Base-by-base conservation (phyloP, 2,113 vertebrate species). In the Cyanoramphus novaezelandiae region DNA sequence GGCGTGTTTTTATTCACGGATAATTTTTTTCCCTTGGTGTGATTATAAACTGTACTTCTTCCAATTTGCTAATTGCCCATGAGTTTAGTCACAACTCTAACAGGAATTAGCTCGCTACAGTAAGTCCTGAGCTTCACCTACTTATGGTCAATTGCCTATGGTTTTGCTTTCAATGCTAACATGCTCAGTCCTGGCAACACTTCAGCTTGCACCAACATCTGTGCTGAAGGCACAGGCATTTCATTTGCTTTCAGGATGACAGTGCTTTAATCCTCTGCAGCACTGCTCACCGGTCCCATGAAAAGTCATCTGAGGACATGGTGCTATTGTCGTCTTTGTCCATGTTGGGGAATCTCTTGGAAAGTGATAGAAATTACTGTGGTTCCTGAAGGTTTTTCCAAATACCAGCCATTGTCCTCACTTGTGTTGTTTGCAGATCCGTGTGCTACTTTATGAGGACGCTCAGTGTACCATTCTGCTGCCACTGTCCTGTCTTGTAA, bases 11-110 rank as follows among this genome's bases (percentile, higher is more conserved):
- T 81, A 89, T 71, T 91, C 39, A 0, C 16, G 55, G 64, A 59
- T 89, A 67, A 35, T 19, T 86, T 78, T 93, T 90, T 95, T 81
- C 72, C 88, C 50, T 88, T 75, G 43, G 47, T 84, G 52, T 60
- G 80, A 75, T 88, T 93, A 91, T 68, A 93, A 96, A 89, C 55
- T 87, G 47, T 79, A 28, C 33, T 79, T 90, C 44, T 94, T 95
- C 89, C 89, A 92, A 37, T 84, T 75, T 82, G n/a, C 52, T 93
- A 71, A 91, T 92, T 89, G 65, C 35, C 69, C 57, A 11, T 69
- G 77, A 82, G 57, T 91, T 93, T 62, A 84, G 72, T 92, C 80
- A 89, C 50, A 82, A 55, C 50, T 75, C 76, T 91, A 86, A 92
- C 28, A 78, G 39, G 57, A 86, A 92, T 93, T 93, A 95, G 65